phyloP scores from a whole-genome alignment of 2,888 invertebrate genomes.

The Ormyrus rosae region DNA sequence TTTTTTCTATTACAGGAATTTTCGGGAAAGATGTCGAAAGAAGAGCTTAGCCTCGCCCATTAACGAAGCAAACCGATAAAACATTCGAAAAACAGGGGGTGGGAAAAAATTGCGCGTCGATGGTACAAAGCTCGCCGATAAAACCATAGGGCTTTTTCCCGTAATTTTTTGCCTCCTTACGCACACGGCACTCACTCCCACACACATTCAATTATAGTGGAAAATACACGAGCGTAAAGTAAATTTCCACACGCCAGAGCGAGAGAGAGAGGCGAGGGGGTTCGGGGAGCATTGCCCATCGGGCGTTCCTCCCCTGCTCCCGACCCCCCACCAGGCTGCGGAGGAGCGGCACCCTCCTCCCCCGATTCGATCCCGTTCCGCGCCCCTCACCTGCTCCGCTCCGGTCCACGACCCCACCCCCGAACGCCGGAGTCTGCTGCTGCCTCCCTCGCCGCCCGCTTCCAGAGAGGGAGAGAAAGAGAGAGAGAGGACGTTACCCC shows the following conservation, averaged over 20 bases:
- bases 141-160: slow-evolving; percentile 4
- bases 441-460: not conserved
- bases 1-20: no score
- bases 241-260: slow-evolving; percentile 63
- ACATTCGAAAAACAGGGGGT: no score
- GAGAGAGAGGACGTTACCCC: slow-evolving; percentile 57
- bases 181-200: not conserved
- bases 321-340: not conserved
- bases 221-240: slow-evolving; percentile 59
- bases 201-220: slow-evolving; percentile 21
- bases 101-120: not conserved
- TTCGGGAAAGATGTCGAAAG: no score
- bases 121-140: not conserved
- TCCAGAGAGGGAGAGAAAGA: not conserved
- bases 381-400: slow-evolving; percentile 32
- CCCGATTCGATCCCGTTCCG: not conserved
- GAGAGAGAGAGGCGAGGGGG: not conserved
- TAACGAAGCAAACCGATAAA: no score
- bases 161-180: slow-evolving; percentile 12
- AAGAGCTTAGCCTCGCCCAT: no score
- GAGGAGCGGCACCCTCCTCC: not conserved
- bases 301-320: slow-evolving; percentile 44
- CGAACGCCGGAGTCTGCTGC: slow-evolving; percentile 21
- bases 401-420: not conserved
- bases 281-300: slow-evolving; percentile 65